Conservation (phyloP, 2,113 vertebrate species). For the Ailuropoda melanoleuca region DNA sequence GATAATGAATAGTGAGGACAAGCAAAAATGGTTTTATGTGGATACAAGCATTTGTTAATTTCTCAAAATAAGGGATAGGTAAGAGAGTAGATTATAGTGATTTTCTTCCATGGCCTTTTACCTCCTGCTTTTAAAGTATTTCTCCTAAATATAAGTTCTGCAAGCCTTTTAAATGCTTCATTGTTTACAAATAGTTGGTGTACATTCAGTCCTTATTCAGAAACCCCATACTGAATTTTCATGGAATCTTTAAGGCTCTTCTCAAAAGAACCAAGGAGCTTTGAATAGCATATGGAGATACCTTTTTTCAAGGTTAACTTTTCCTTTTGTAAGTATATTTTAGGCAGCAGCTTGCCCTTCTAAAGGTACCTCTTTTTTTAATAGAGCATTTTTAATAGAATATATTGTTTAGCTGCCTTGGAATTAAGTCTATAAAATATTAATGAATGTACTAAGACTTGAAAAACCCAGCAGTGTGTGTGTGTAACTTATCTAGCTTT, state of each 20-base stretch:
- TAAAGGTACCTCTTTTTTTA: conserved; percentile 22
- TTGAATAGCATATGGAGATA: background rate
- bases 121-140: conserved; percentile 17
- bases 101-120: background rate
- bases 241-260: conserved; percentile 16
- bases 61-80: background rate
- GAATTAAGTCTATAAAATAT: conserved; percentile 70
- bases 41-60: background rate
- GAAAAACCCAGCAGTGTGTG: conserved; percentile 49
- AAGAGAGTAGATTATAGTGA: background rate
- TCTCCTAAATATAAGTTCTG: conserved; percentile 18
- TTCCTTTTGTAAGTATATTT: conserved; percentile 62
- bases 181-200: conserved; percentile 15
- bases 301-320: conserved; percentile 35
- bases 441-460: conserved; percentile 47
- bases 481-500: conserved; percentile 64
- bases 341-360: background rate
- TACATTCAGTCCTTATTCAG: background rate
- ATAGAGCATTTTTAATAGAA: conserved; percentile 50
- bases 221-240: background rate
- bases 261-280: background rate
- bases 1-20: background rate
- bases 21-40: background rate
- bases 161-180: background rate
- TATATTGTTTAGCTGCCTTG: conserved; percentile 57